Percentiles rank a stretch among this genome's conserved stretches.
Conservation (phyloP, 1,140 invertebrate genomes). For the Drosophila baimaii region DNA sequence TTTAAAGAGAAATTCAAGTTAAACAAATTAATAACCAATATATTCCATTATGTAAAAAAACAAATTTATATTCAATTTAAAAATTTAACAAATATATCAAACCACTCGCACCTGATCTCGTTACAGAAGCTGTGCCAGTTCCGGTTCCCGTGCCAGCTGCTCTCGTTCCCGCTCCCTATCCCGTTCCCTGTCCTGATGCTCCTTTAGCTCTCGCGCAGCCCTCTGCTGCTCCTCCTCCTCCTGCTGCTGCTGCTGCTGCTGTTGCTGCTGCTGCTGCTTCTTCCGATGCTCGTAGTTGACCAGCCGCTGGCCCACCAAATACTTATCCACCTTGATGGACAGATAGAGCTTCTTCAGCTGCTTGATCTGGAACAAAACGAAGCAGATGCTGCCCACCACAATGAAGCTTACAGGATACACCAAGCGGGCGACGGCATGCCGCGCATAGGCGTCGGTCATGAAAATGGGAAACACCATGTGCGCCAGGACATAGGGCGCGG, state of each 20-base stretch:
- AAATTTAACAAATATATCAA: slow-evolving; percentile 4
- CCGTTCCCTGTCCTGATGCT: slow-evolving; percentile 49
- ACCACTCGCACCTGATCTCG: slow-evolving; percentile 24
- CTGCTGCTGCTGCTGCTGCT: slow-evolving; percentile 81
- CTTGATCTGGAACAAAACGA: slow-evolving; percentile 91
- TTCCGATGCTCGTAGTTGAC: slow-evolving; percentile 96
- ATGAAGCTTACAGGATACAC: slow-evolving; percentile 96
- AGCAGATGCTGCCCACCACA: slow-evolving; percentile 87
- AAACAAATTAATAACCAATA: neutral
- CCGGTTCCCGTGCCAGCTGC: slow-evolving; percentile 8
- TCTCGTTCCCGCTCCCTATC: slow-evolving; percentile 34
- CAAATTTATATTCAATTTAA: neutral
- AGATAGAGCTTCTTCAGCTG: slow-evolving; percentile 98
- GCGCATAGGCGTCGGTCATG: slow-evolving; percentile 89
- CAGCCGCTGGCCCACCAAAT: slow-evolving; percentile 96
- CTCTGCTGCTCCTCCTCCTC: slow-evolving; percentile 54
- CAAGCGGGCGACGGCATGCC: slow-evolving; percentile 92
- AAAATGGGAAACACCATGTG: slow-evolving; percentile 93
- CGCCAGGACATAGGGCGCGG: slow-evolving; percentile 95
- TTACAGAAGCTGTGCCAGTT: slow-evolving; percentile 37
- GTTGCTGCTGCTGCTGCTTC: slow-evolving; percentile 85
- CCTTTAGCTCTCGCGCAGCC: slow-evolving; percentile 42
- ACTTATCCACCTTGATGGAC: slow-evolving; percentile 99
- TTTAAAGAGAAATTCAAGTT: slow-evolving; percentile 20
- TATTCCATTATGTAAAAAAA: neutral